Percentiles rank a stretch among this genome's conserved stretches.
Evolutionary conservation across 1,140 invertebrate species (phyloP).

Genomic region (Ceratoteleas bidentatus): DNA sequence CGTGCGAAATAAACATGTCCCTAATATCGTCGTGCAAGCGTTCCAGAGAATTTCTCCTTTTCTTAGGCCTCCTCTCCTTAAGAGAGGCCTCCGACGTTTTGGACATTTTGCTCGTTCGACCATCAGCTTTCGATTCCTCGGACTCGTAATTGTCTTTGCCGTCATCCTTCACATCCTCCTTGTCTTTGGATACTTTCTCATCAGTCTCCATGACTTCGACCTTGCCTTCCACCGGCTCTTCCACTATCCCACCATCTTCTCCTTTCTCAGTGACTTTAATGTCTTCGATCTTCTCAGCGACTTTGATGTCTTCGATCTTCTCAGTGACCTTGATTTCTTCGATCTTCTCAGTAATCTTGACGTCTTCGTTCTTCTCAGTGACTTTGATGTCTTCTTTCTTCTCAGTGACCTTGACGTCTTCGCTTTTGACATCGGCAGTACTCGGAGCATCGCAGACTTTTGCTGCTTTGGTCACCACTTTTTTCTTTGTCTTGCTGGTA

Average conservation of each 20-base stretch:
- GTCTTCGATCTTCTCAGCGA: too few species aligned
- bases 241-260: neutral
- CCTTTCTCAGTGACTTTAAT: too few species aligned
- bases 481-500: conserved; percentile 60
- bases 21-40: conserved; percentile 85
- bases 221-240: neutral
- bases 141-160: neutral
- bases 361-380: too few species aligned
- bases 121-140: conserved; percentile 1
- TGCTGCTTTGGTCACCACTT: conserved; percentile 58
- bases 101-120: conserved; percentile 19
- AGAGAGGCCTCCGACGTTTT: conserved; percentile 24
- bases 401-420: too few species aligned
- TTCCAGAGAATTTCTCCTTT: conserved; percentile 82
- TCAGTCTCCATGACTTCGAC: neutral
- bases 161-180: neutral
- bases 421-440: too few species aligned
- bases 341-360: too few species aligned
- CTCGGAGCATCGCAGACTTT: too few species aligned
- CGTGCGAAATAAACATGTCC: conserved; percentile 86
- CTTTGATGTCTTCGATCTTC: too few species aligned
- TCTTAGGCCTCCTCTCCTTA: conserved; percentile 61
- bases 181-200: neutral
- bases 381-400: too few species aligned
- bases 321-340: too few species aligned